Evolutionary conservation across 2,888 invertebrate species (phyloP), one percentile per base, ranked within the genome.

Genomic region (Lithophane socia): DNA sequence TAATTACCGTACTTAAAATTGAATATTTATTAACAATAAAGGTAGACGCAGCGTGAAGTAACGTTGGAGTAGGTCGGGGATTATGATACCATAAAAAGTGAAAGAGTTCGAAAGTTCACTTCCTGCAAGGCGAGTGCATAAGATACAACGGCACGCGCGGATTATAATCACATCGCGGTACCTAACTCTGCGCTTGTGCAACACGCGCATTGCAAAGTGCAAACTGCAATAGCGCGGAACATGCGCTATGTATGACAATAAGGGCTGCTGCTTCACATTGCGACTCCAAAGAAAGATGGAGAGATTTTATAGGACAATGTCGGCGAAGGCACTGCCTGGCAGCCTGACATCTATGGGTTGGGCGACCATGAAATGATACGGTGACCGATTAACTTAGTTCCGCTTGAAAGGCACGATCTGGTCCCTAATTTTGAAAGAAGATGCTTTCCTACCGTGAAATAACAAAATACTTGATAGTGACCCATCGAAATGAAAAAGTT

Each of bases 111-210:
- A 93, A 93, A 94, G 93, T 94, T 92, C 90, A 90, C 92, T 94
- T 94, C 93, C 93, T 93, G 91, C 88, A 91, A 87, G 85, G 85
- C 90, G 88, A 91, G 89, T 91, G 91, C 92, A 92, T 92, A 94
- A 94, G 92, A 93, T 94, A 93, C 92, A 92, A 88, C 89, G 83
- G 93, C 95, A 94, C 94, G 94, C 94, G 94, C 93, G 94, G 94
- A 94, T 94, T 94, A 94, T 94, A 95, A 95, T 94, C 94, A 91
- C 91, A 83, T 81, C 90, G 93, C 91, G 91, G 92, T 92, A 93
- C 93, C 93, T 93, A 93, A 92, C 91, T 88, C 87, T 89, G 86
- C 87, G 94, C 94, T 95, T 95, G 94, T 95, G 95, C 95, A 96
- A 96, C 92, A 88, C 86, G 90, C 92, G 93, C 94, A 95, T 12